Percentiles rank a stretch among this genome's conserved stretches.
Evolutionary conservation across 2,888 invertebrate genomes (phyloP).

Genomic region (Coenonympha glycerion): DNA sequence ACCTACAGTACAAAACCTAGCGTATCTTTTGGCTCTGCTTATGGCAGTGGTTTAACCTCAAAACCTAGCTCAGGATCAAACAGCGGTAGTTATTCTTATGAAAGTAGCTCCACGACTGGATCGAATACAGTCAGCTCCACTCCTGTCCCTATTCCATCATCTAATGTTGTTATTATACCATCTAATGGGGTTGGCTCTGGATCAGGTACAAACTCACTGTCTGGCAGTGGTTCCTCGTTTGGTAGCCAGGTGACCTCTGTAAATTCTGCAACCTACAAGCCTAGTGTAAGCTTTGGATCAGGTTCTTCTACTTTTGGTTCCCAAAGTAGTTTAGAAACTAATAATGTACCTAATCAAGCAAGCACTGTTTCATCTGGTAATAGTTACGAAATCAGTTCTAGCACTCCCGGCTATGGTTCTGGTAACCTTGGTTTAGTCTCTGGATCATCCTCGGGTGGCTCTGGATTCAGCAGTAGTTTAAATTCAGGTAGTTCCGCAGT

Average conservation of each 20-base stretch:
- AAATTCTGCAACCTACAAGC: background rate
- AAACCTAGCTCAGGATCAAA: conserved; percentile 5
- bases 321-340: background rate
- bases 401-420: background rate
- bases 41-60: too few species aligned
- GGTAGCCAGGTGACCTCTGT: background rate
- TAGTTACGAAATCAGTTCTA: background rate
- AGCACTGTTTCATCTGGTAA: background rate
- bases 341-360: background rate
- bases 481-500: background rate
- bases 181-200: background rate
- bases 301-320: background rate
- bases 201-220: too few species aligned
- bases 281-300: background rate
- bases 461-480: background rate
- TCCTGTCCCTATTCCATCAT: background rate
- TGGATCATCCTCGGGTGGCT: background rate
- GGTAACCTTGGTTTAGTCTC: background rate
- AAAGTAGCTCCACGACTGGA: too few species aligned
- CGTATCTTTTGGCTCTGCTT: too few species aligned
- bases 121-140: background rate
- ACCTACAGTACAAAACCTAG: too few species aligned
- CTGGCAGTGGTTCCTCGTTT: background rate
- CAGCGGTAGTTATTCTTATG: background rate
- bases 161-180: background rate